Evolutionary conservation across 2,113 vertebrate species (phyloP), one percentile per base, ranked within the genome.

Genomic region (Thunnus thynnus): DNA sequence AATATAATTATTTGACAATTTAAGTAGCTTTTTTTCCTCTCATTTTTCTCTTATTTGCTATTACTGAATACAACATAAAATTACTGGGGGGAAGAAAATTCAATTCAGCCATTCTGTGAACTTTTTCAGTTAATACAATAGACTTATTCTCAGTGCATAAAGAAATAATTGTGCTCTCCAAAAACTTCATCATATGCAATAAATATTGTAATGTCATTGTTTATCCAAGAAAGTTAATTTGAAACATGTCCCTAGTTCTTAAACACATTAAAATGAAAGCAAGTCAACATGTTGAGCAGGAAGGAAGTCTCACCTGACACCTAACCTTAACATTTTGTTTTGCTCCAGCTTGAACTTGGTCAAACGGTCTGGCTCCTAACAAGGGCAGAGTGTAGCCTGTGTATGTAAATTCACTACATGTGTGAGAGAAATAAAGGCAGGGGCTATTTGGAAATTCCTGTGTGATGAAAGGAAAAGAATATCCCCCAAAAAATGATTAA

Each of bases 401-500:
- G 86, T 92, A 94, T 94, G 93, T 90, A 95, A 94, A 93, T 93
- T 71, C 84, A 83, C 86, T 89, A 89, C 91, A 94, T 93, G 89
- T 95, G 92, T 91, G 88, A 84, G 92, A 93, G 91, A 91, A 94
- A 93, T 89, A 91, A 93, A 92, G 87, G 86, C 80, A 86, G 86
- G 85, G 86, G 83, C 89, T 92, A 91, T 93, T 94, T 93, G 90
- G 88, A 95, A 94, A 94, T 94, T 94, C 92, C 92, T 93, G 87
- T 92, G 92, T 94, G 93, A 95, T 95, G 93, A 95, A 95, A 95
- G 91, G 86, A 82, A 94, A 93, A 94, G 89, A 92, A 94, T 94
- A 94, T 91, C 87, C 92, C 89, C 88, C 92, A 77, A 93, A 93
- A 94, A 95, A 94, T 95, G 94, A 95, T 96, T 94, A 95, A 94